Evolutionary conservation across 1,140 invertebrate species (phyloP), one percentile per base, ranked within the genome.

Genomic region (Microvelia longipes): DNA sequence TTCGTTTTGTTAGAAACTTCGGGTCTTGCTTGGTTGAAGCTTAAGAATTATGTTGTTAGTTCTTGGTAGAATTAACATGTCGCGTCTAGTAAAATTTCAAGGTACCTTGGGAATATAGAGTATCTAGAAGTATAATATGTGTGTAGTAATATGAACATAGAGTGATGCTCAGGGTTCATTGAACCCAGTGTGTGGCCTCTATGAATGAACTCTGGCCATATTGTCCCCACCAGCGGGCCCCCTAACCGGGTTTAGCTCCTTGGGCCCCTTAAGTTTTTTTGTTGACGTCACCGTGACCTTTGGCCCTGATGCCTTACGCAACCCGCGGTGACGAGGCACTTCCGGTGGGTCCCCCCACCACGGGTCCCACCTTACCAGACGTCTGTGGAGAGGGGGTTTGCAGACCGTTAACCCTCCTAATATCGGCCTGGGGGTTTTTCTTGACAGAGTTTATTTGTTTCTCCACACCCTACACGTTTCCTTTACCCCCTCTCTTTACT

Each of bases 401-500:
- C 63, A 2, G 63, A 65, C n/a, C 26, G 63, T n/a, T n/a, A 65
- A 27, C n/a, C 26, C 63, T n/a, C 26, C n/a, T 24, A 24, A 65
- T 27, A 24, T 65, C 2, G 63, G n/a, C n/a, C 11, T 24, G 5
- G 63, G 2, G 2, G 2, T 11, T 65, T n/a, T n/a, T 2, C n/a
- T 65, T 24, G 63, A 2, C 26, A 13, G 5, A 24, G 63, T 27
- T 11, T 27, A 25, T 25, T 60, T 24, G 24, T 71, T 28, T 11
- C 61, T 13, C 29, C 27, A 28, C 50, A 26, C 19, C 71, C 28
- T 66, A 29, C 64, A 65, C 68, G 26, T 50, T 70, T 66, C 50
- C 35, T 71, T 65, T 29, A 29, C 66, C 66, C 35, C 24, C 29
- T 50, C 67, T 61, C 50, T 68, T 27, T 69, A 35, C 29, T 71